Base-by-base conservation (phyloP, 1,140 invertebrate species). In the Atopsyche davidsoni region DNA sequence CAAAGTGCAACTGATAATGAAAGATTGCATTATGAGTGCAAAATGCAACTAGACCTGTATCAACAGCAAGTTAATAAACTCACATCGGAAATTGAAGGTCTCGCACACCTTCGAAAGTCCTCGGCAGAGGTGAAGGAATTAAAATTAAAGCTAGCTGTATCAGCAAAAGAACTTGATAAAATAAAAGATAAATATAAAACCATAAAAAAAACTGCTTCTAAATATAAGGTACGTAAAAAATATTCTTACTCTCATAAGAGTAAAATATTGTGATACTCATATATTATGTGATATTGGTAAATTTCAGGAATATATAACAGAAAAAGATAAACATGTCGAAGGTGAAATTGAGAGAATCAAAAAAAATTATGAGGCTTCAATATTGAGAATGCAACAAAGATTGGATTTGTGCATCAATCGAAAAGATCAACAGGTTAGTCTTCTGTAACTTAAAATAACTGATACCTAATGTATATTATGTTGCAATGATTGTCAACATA, bases 111-210 rank as follows among this genome's bases (percentile, higher is more conserved):
- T 11, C 21, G 22, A 19, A 24, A 49, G 28, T n/a, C 34, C 2
- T 13, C 31, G 22, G n/a, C 24, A 0, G 55, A 46, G 25, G 25
- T 36, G 3, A 34, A 35, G 2, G 25, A 50, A 28, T 21, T 52
- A 23, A 41, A 56, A 19, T 18, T 18, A 4, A 50, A 58, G 31
- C 51, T 51, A 25, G 22, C 24, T 10, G 10, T 38, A 44, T 51
- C 68, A 13, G 60, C 67, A 31, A 42, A 57, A 0, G 68, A 72
- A 11, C 55, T 76, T 53, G 62, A 67, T 22, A 61, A 57, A 1
- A 51, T 75, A 18, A 70, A 75, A 23, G 68, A 75, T 13, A 78
- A 78, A 44, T 79, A 78, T 53, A 74, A 72, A 54, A 72, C 73
- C 47, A 72, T 70, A 3, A 79, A 78, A 57, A 75, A 73, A 55